Base-by-base conservation (phyloP, 2,888 invertebrate genomes). In the Reticulitermes lucifugus region DNA sequence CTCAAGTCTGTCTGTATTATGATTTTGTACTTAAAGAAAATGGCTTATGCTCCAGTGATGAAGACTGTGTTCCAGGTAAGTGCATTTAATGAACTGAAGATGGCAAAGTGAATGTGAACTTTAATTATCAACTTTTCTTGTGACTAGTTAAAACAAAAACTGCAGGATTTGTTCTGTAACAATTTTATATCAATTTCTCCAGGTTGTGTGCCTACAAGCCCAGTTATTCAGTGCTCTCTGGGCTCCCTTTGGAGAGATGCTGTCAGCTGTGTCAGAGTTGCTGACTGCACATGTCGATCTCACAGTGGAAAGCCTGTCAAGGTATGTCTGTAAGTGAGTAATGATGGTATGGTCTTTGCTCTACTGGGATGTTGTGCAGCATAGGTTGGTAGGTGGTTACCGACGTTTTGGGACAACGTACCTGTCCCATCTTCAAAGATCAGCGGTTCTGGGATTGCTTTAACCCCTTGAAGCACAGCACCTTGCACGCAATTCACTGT, bases 251-350 rank as follows among this genome's bases (percentile, higher is more conserved):
- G 96, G 95, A 93, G 95, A 3, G 96, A 97, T 89, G 92, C 93
- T 87, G 90, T 91, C 46, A 95, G 94, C 0, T 98, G 98, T 89
- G 96, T 97, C 1, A 91, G 93, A 0, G 89, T 92, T 22, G 93
- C 93, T 70, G 95, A 96, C 89, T 98, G 98, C 89, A 94, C 96
- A 21, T 98, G 98, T 89, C 92, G 93, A 85, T 93, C 95, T 71
- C 92, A 92, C 22, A 90, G 93, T 25, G 95, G 95, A 41, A 91
- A 92, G 79, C 91, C 94, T 18, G 92, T 96, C 4, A 94, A 94
- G 92, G 95, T 95, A 89, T 88, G 87, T 87, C 70, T 41, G 18
- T 14, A 12, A 46, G 46, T 46, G 10, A 46, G 12, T 46, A 46
- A 46, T 46, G 12, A 46, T 3, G 12, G 10, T 6, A 46, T 46